phyloP scores from a whole-genome alignment of 2,888 invertebrate species.

The Andrena bucephala region DNA sequence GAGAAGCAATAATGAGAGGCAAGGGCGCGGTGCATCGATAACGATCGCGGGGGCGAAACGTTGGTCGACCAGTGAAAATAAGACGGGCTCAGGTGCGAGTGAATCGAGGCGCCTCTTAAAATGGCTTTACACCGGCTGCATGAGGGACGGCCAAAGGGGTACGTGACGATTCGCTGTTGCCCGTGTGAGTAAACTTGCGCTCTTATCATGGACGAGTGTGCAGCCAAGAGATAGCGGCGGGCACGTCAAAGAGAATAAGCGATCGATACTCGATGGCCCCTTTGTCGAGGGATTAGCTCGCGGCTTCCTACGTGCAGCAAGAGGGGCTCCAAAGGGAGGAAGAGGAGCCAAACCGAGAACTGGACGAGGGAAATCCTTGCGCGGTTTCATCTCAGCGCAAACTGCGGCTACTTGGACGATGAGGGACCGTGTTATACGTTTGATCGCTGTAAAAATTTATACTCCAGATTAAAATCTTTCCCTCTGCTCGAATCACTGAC shows the following conservation, averaged over 20 bases:
- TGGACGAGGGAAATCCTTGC: slow-evolving; percentile 61
- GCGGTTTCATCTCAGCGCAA: slow-evolving; percentile 54
- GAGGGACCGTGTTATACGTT: slow-evolving; percentile 45
- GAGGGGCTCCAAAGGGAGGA: slow-evolving; percentile 33
- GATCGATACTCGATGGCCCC: slow-evolving; percentile 83
- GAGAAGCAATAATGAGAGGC: not conserved
- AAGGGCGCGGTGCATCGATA: not conserved
- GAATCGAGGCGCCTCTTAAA: slow-evolving; percentile 21
- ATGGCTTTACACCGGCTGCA: slow-evolving; percentile 42
- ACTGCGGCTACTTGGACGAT: slow-evolving; percentile 37
- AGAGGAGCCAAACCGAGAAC: slow-evolving; percentile 45
- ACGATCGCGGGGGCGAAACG: not conserved
- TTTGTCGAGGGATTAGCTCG: slow-evolving; percentile 80
- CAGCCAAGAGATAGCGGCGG: slow-evolving; percentile 76
- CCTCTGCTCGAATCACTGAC: not conserved
- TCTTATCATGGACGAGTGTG: slow-evolving; percentile 76
- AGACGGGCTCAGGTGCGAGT: slow-evolving; percentile 35
- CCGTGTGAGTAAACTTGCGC: slow-evolving; percentile 75
- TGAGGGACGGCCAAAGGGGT: slow-evolving; percentile 29
- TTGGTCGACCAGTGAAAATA: slow-evolving; percentile 4
- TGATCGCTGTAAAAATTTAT: slow-evolving; percentile 41
- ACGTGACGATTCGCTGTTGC: slow-evolving; percentile 51
- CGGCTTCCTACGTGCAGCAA: slow-evolving; percentile 61
- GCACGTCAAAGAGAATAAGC: slow-evolving; percentile 80
- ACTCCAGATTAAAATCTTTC: not conserved